Percentiles rank a stretch among this genome's conserved stretches.
phyloP scores from a whole-genome alignment of 35 echinoderm and acorn worm species.

The Apostichopus californicus region DNA sequence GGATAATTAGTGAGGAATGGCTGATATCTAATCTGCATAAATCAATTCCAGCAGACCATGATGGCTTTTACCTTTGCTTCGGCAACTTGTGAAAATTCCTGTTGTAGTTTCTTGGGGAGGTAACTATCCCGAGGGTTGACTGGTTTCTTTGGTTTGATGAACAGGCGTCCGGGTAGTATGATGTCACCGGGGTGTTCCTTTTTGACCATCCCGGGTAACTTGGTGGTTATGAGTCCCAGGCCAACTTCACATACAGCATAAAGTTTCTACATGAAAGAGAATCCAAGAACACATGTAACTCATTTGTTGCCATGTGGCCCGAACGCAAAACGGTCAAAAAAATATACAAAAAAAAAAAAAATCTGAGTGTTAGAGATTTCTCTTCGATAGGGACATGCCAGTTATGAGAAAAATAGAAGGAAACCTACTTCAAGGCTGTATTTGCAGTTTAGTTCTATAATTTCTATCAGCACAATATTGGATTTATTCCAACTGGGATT shows the following conservation, averaged over 20 bases:
- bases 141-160: conserved; percentile 72
- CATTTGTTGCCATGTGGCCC: too few species aligned
- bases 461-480: too few species aligned
- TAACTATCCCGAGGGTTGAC: conserved; percentile 72
- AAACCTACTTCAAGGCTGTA: too few species aligned
- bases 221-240: conserved; percentile 79
- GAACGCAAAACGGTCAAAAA: not conserved
- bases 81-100: conserved; percentile 71
- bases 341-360: not conserved
- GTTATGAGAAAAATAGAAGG: too few species aligned
- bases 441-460: too few species aligned
- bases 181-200: conserved; percentile 90
- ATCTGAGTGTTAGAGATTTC: not conserved
- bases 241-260: conserved; percentile 96
- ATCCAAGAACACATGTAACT: not conserved
- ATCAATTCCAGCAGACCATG: too few species aligned
- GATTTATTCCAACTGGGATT: too few species aligned
- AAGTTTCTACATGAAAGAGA: conserved; percentile 66
- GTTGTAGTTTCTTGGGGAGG: conserved; percentile 86
- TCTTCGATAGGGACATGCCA: too few species aligned
- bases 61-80: conserved; percentile 32
- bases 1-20: too few species aligned
- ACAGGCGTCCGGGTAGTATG: conserved; percentile 73
- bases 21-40: too few species aligned
- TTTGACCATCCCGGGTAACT: conserved; percentile 57